Percentiles rank a stretch among this genome's conserved stretches.
Evolutionary conservation across 2,888 invertebrate genomes (phyloP).

Genomic region (Lutraria lutraria): DNA sequence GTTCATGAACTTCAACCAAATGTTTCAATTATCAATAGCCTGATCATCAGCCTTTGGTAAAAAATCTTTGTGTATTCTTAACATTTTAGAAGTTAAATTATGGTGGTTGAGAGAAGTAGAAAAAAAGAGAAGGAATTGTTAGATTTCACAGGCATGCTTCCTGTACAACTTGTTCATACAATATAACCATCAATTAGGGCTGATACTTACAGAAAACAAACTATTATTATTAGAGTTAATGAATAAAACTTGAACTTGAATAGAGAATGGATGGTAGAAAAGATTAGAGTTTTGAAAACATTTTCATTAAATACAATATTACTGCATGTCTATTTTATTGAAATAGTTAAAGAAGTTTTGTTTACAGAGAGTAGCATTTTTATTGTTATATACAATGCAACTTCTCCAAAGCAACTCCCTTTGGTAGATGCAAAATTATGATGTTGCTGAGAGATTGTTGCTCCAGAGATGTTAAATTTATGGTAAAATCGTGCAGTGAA

Average conservation of each 20-base stretch:
- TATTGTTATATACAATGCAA: too few species aligned
- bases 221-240: background rate
- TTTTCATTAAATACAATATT: too few species aligned
- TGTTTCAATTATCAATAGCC: background rate
- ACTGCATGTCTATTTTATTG: too few species aligned
- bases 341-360: too few species aligned
- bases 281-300: too few species aligned
- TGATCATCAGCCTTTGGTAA: background rate
- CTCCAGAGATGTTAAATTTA: too few species aligned
- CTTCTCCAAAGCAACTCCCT: too few species aligned
- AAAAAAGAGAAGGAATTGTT: background rate
- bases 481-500: too few species aligned
- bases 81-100: background rate
- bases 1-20: background rate
- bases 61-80: background rate
- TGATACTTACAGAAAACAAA: background rate
- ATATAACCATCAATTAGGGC: background rate
- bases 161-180: background rate
- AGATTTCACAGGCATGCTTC: conserved; percentile 6
- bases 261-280: too few species aligned
- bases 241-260: background rate
- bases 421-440: too few species aligned
- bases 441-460: too few species aligned
- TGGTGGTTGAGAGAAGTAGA: background rate
- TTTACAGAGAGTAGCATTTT: too few species aligned